These are phyloP conservation scores for Xestia sexstrigata DNA, from an alignment of 2,888 invertebrate species.

Conservation along the genomic window DNA sequence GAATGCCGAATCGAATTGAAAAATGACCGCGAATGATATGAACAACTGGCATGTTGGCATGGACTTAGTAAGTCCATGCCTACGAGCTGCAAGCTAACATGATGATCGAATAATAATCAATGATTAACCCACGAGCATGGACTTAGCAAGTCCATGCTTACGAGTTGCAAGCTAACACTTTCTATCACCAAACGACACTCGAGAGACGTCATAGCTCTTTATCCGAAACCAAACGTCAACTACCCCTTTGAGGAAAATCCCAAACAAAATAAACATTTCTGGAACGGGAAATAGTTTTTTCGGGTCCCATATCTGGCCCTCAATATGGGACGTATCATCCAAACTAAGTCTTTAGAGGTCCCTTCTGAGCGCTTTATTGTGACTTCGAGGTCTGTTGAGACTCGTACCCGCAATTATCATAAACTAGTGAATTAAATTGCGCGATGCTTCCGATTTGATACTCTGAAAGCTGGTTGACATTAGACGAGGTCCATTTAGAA, in stretches of 20 bases:
- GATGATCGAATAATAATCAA: too few relatives aligned
- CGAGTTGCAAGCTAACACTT: too few relatives aligned
- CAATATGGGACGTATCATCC: constrained; percentile 27
- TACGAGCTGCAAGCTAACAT: too few relatives aligned
- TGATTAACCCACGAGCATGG: too few relatives aligned
- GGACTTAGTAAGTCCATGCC: too few relatives aligned
- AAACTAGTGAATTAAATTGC: constrained; percentile 33
- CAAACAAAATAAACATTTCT: constrained; percentile 37
- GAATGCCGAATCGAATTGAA: too few relatives aligned
- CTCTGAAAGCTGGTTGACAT: background rate
- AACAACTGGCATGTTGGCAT: too few relatives aligned
- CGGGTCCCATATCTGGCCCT: constrained; percentile 23
- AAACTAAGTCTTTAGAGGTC: constrained; percentile 35
- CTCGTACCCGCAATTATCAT: constrained; percentile 27
- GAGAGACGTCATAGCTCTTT: background rate
- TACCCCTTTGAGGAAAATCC: constrained; percentile 34
- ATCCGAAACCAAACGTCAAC: background rate
- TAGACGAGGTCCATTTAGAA: background rate
- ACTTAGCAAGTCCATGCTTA: too few relatives aligned
- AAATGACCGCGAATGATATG: too few relatives aligned
- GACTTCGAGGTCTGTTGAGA: constrained; percentile 31
- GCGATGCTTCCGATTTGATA: constrained; percentile 24
- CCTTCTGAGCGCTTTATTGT: constrained; percentile 42
- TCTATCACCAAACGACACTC: constrained; percentile 11
- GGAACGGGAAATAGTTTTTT: constrained; percentile 46